Evolutionary conservation across 2,888 invertebrate genomes (phyloP), one percentile per base, ranked within the genome.

Genomic region (Drymonia ruficornis): DNA sequence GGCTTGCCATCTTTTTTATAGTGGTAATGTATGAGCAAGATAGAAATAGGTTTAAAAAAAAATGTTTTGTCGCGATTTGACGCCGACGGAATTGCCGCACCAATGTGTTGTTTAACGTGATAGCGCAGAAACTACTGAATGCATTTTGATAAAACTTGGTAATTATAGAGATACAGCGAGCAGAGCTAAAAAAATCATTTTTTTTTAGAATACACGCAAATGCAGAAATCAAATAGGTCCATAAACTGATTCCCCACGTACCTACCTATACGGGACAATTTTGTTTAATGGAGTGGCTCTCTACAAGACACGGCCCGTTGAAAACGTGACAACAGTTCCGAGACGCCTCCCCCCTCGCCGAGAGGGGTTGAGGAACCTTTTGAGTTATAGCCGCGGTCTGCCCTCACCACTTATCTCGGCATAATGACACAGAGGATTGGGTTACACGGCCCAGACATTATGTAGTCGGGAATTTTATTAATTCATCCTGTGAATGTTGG

Each of bases 341-440:
- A 43, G 49, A 52, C 53, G 61, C 43, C 70, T 68, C 71, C 72
- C 60, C 61, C 56, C 55, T 54, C 53, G 52, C 31, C 55, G 60
- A 64, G 69, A 69, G 64, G 59, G 60, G 65, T 51, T 58, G 65
- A 65, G 67, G 66, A 70, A 66, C 70, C 76, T 74, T 74, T 76
- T 81, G 81, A 86, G 78, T 85, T 80, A 86, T 81, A 74, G 74
- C 69, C 68, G 66, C 74, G 74, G 78, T 76, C 79, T 80, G 79
- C 76, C 74, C 76, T 69, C 72, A 67, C 69, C 79, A 84, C 85
- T 85, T 83, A 83, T 81, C 79, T 81, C 71, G 70, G 75, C 74
- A 80, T 86, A 86, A 86, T 83, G 80, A 81, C 80, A 76, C 69
- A 70, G 53, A 55, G 81, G 78, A 80, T 83, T 80, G 76, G 70